A percentile compares a stretch with the other conserved stretches of the same genome.
Evolutionary conservation across 2,888 invertebrate species (phyloP).

Genomic region (Drosophila fulvimacula): DNA sequence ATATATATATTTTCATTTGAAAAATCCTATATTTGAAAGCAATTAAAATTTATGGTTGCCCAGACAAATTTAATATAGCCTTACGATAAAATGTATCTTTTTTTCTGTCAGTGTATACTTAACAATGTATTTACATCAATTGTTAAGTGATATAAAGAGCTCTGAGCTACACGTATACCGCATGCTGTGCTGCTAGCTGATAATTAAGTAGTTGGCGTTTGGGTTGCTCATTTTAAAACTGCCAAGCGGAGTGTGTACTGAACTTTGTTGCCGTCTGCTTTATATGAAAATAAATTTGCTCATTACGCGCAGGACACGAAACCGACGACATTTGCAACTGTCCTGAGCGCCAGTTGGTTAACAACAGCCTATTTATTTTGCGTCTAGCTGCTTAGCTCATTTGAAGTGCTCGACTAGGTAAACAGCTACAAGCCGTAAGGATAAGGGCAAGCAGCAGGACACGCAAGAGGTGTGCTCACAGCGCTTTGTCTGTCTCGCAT

Average conservation of each 20-base stretch:
- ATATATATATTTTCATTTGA: too few relatives aligned
- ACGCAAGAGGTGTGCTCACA: neutral
- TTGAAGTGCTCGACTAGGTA: constrained; percentile 57
- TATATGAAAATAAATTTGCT: constrained; percentile 80
- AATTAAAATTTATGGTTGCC: too few relatives aligned
- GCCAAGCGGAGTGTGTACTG: constrained; percentile 48
- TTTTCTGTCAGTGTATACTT: constrained; percentile 1
- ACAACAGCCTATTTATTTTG: constrained; percentile 58
- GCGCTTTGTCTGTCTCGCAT: constrained; percentile 45
- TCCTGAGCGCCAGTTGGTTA: constrained; percentile 47
- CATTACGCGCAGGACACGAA: constrained; percentile 64
- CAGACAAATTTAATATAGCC: too few relatives aligned
- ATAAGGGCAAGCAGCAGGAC: neutral
- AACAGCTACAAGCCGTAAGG: constrained; percentile 29
- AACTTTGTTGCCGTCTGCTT: constrained; percentile 65
- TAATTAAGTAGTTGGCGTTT: constrained; percentile 61
- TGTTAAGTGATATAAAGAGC: constrained; percentile 30
- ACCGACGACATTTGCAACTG: constrained; percentile 80
- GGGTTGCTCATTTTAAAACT: constrained; percentile 73
- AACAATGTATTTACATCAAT: neutral
- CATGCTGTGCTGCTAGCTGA: constrained; percentile 27
- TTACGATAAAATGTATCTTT: neutral
- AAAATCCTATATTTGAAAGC: too few relatives aligned
- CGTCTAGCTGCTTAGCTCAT: constrained; percentile 67
- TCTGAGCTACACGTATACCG: constrained; percentile 9